Conservation (phyloP, 2,113 vertebrate species). For the Sinocyclocheilus grahami region DNA sequence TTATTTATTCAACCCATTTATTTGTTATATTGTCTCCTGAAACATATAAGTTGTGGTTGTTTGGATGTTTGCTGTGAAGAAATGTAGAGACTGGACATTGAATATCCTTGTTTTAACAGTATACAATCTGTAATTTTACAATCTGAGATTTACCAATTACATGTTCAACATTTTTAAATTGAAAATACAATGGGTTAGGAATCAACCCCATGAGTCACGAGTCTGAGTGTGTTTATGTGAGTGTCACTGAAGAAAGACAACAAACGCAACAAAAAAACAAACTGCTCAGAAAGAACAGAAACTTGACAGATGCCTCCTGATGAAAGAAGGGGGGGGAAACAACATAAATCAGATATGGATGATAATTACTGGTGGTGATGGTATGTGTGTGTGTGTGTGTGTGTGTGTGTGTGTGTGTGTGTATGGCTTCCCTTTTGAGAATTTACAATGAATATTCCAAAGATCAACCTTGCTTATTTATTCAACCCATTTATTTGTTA, state of each 20-base stretch:
- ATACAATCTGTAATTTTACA: neutral
- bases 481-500: neutral
- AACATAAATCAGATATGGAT: constrained; percentile 52
- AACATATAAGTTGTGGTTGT: neutral
- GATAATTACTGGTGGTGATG: constrained; percentile 3
- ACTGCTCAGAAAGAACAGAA: neutral
- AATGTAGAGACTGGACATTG: neutral
- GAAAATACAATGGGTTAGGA: neutral
- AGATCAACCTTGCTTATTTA: neutral
- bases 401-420: constrained; percentile 53
- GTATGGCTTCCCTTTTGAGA: neutral
- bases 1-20: neutral
- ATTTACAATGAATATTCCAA: neutral
- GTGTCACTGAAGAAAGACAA: neutral
- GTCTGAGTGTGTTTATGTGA: neutral
- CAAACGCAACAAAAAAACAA: neutral
- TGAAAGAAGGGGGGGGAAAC: neutral
- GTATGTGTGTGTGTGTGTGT: neutral
- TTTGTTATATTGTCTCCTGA: neutral
- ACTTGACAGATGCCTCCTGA: constrained; percentile 7
- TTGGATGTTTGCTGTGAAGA: neutral
- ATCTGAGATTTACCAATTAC: neutral
- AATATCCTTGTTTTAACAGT: neutral
- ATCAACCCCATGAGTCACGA: neutral
- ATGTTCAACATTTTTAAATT: neutral